These are phyloP conservation scores for Leptarthrus brevirostris DNA, from an alignment of 2,888 invertebrate genomes.

Conservation along the genomic window DNA sequence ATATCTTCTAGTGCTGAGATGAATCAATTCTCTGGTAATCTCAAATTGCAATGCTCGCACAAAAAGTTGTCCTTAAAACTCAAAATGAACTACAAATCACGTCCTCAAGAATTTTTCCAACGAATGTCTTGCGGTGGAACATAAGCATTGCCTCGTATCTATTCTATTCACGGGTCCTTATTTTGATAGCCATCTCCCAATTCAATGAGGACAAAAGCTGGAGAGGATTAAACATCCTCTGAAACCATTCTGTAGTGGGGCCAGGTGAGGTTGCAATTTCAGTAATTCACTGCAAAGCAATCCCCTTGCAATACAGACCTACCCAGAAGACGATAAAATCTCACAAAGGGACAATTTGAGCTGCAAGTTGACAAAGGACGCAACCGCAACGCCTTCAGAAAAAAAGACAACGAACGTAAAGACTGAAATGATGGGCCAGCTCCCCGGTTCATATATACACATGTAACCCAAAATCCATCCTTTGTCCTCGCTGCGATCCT, in stretches of 20 bases:
- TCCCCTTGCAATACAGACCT: conserved; percentile 41
- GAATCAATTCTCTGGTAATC: neutral
- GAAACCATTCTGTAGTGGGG: neutral
- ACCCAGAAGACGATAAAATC: conserved; percentile 48
- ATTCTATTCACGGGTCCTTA: conserved; percentile 47
- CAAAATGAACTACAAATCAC: conserved; percentile 28
- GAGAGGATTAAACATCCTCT: conserved; percentile 44
- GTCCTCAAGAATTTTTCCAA: conserved; percentile 26
- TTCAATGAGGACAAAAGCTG: conserved; percentile 39
- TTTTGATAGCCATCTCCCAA: conserved; percentile 48
- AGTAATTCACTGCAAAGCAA: conserved; percentile 41
- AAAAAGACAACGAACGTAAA: neutral
- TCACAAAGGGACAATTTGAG: conserved; percentile 47
- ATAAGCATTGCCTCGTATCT: conserved; percentile 24
- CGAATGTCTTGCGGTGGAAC: conserved; percentile 7
- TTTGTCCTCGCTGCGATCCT: conserved; percentile 29
- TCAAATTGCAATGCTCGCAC: conserved; percentile 3
- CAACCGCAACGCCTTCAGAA: conserved; percentile 50
- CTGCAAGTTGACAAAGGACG: conserved; percentile 49
- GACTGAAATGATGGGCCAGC: conserved; percentile 22
- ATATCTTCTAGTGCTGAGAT: no score
- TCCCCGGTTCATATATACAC: conserved; percentile 21
- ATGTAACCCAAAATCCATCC: conserved; percentile 47
- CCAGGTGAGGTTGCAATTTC: conserved; percentile 50
- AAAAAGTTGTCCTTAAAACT: conserved; percentile 19